Evolutionary conservation across 2,888 invertebrate species (phyloP).

Genomic region (Perizoma flavofasciatum): DNA sequence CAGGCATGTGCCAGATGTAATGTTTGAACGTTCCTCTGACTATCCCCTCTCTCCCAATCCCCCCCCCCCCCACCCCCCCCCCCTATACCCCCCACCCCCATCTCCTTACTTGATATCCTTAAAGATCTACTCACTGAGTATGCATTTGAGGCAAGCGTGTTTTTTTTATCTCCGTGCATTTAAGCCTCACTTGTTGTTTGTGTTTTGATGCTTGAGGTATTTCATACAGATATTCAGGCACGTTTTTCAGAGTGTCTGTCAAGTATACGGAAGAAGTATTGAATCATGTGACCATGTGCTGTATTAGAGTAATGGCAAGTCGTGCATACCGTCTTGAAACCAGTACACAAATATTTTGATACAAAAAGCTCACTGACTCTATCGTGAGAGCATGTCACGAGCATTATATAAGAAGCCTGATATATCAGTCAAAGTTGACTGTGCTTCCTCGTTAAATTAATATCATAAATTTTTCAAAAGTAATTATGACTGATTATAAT

Average conservation of each 20-base stretch:
- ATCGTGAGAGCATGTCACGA: slow-evolving; percentile 56
- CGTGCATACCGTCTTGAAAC: slow-evolving; percentile 33
- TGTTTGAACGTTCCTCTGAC: too few species aligned
- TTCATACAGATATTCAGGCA: neutral
- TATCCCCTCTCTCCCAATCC: too few species aligned
- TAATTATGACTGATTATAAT: slow-evolving; percentile 18
- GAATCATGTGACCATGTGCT: slow-evolving; percentile 31
- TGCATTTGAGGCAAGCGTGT: too few species aligned
- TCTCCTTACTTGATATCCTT: too few species aligned
- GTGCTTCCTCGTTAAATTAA: slow-evolving; percentile 62
- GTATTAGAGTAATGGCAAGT: slow-evolving; percentile 35
- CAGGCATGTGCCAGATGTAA: too few species aligned
- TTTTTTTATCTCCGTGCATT: too few species aligned
- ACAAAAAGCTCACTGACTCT: slow-evolving; percentile 33
- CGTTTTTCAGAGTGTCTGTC: slow-evolving; percentile 28
- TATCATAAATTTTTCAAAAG: slow-evolving; percentile 42
- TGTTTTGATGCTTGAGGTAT: too few species aligned
- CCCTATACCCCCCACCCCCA: too few species aligned
- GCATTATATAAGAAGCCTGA: slow-evolving; percentile 42
- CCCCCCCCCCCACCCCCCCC: too few species aligned
- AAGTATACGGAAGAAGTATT: slow-evolving; percentile 34
- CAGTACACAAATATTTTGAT: slow-evolving; percentile 33
- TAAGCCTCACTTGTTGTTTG: too few species aligned
- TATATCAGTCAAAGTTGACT: slow-evolving; percentile 55
- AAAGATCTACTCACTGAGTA: too few species aligned